Conservation (phyloP, 1,140 invertebrate genomes). For the Atta colombica region DNA sequence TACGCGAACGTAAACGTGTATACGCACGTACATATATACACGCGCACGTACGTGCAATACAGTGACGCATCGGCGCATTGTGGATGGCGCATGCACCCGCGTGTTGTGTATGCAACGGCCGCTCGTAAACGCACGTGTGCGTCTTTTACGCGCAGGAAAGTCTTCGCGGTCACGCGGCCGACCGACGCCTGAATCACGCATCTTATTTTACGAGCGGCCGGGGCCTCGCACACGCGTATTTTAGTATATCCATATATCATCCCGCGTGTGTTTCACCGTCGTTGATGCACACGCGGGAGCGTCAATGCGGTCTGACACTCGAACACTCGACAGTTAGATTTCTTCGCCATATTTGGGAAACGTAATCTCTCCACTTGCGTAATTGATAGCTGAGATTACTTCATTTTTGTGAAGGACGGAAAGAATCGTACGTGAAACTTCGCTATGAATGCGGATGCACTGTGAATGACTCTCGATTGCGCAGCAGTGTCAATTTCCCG, state of each 20-base stretch:
- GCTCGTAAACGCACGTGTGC: conserved; percentile 55
- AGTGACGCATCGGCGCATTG: conserved; percentile 8
- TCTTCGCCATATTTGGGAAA: background rate
- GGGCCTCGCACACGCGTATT: conserved; percentile 40
- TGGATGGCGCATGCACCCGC: conserved; percentile 10
- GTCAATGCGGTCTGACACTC: background rate
- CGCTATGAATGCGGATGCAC: background rate
- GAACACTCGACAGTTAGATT: background rate
- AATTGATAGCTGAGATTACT: background rate
- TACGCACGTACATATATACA: no score
- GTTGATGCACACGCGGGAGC: conserved; percentile 11
- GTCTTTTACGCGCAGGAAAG: conserved; percentile 66
- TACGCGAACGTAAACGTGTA: background rate
- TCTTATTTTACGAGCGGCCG: conserved; percentile 66
- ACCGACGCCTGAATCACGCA: conserved; percentile 70
- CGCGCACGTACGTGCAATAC: background rate
- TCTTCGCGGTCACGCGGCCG: conserved; percentile 61
- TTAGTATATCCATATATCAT: conserved; percentile 59
- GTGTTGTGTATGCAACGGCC: conserved; percentile 7
- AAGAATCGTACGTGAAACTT: background rate
- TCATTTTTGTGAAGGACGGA: background rate
- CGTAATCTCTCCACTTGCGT: background rate
- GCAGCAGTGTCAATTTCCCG: background rate
- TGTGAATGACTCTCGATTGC: background rate
- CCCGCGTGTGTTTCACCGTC: conserved; percentile 18